Evolutionary conservation across 2,888 invertebrate genomes (phyloP).

Genomic region (Drosophila conformis): DNA sequence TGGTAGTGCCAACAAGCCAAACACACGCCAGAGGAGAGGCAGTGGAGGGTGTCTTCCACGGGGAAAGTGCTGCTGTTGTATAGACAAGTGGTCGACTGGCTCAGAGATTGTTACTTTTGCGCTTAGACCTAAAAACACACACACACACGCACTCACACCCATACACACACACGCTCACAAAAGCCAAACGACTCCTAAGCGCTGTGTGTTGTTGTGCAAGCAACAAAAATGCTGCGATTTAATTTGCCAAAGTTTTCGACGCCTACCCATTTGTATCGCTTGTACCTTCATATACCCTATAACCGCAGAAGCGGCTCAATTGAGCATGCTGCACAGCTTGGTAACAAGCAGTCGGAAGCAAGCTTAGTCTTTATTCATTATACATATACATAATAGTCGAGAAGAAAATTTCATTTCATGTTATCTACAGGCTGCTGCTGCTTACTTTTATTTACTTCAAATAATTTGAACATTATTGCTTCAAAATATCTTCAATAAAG

Average conservation of each 20-base stretch:
- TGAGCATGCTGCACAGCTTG: neutral
- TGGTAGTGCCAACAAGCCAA: conserved; percentile 48
- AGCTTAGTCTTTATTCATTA: neutral
- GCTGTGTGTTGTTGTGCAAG: conserved; percentile 22
- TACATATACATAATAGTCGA: neutral
- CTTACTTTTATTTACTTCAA: neutral
- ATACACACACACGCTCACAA: conserved; percentile 14
- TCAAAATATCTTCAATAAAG: neutral
- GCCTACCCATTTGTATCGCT: conserved; percentile 61
- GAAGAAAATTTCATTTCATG: neutral
- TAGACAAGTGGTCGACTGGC: conserved; percentile 51
- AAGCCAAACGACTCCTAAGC: conserved; percentile 33
- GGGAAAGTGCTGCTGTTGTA: conserved; percentile 7
- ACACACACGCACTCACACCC: conserved; percentile 37
- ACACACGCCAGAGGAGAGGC: conserved; percentile 9
- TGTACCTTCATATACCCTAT: conserved; percentile 48
- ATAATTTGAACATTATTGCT: neutral
- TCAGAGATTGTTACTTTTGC: conserved; percentile 44
- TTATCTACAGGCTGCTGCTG: neutral
- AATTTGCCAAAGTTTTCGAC: conserved; percentile 70
- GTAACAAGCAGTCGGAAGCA: neutral
- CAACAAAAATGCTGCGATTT: conserved; percentile 60
- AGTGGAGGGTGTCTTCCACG: neutral
- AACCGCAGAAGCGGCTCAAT: neutral
- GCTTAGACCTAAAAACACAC: conserved; percentile 40